Evolutionary conservation across 2,888 invertebrate genomes (phyloP).

Genomic region (Xestia xanthographa): DNA sequence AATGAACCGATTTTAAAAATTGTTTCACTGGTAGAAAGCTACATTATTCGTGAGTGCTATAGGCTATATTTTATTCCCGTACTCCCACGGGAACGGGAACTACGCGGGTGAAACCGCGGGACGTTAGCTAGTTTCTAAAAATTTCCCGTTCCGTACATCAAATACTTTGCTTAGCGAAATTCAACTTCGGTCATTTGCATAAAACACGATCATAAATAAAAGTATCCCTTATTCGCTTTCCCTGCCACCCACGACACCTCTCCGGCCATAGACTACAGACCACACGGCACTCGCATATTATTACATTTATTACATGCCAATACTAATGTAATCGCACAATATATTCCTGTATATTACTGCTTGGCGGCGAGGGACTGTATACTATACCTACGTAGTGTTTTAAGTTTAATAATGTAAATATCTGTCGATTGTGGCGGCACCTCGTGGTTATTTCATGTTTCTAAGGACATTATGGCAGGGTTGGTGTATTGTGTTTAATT

Average conservation of each 20-base stretch:
- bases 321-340: slow-evolving; percentile 35
- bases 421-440: slow-evolving; percentile 27
- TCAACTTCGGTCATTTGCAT: slow-evolving; percentile 1
- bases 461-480: slow-evolving; percentile 20
- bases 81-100: too few relatives aligned
- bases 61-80: too few relatives aligned
- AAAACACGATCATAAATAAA: slow-evolving; percentile 13
- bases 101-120: too few relatives aligned
- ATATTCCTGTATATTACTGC: slow-evolving; percentile 28
- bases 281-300: slow-evolving; percentile 30
- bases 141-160: background rate
- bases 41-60: too few relatives aligned
- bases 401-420: slow-evolving; percentile 34
- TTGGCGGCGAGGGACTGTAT: background rate
- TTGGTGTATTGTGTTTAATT: background rate
- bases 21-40: too few relatives aligned
- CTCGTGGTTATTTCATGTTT: slow-evolving; percentile 11
- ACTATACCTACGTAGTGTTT: too few relatives aligned
- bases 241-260: slow-evolving; percentile 33
- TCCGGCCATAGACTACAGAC: slow-evolving; percentile 22
- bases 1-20: too few relatives aligned
- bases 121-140: too few relatives aligned
- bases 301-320: slow-evolving; percentile 28
- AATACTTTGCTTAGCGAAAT: background rate
- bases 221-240: slow-evolving; percentile 14